Conservation (phyloP, 2,797 vertebrate species). For the Zonotrichia albicollis region DNA sequence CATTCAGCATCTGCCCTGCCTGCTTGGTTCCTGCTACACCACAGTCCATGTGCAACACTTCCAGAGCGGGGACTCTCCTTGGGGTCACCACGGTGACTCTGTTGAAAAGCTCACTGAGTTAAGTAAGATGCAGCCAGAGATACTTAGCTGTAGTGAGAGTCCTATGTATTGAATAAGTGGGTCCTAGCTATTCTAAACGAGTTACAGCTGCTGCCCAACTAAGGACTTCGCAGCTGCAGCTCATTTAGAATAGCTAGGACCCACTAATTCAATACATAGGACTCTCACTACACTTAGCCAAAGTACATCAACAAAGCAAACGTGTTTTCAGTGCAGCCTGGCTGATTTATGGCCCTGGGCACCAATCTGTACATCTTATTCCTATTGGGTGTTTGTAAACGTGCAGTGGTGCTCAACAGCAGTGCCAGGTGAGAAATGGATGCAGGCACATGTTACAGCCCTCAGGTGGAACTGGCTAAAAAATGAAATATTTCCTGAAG, state of each 20-base stretch:
- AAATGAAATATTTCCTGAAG: neutral
- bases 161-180: too few relatives aligned
- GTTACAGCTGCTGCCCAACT: too few relatives aligned
- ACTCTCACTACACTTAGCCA: neutral
- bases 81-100: neutral
- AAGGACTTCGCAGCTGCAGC: too few relatives aligned
- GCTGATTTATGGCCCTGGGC: neutral
- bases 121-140: neutral
- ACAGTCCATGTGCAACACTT: neutral
- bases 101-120: neutral
- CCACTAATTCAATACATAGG: too few relatives aligned
- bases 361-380: neutral
- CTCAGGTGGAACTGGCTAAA: neutral
- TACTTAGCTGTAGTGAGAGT: neutral
- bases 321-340: neutral
- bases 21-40: accelerated
- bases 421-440: conserved; percentile 1
- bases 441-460: neutral
- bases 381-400: neutral
- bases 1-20: accelerated
- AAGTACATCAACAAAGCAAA: conserved; percentile 10
- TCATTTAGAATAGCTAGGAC: too few relatives aligned
- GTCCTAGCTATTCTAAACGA: too few relatives aligned
- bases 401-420: neutral
- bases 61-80: neutral